Conservation (phyloP, 2,888 invertebrate species). For the Geophilus truncorum region DNA sequence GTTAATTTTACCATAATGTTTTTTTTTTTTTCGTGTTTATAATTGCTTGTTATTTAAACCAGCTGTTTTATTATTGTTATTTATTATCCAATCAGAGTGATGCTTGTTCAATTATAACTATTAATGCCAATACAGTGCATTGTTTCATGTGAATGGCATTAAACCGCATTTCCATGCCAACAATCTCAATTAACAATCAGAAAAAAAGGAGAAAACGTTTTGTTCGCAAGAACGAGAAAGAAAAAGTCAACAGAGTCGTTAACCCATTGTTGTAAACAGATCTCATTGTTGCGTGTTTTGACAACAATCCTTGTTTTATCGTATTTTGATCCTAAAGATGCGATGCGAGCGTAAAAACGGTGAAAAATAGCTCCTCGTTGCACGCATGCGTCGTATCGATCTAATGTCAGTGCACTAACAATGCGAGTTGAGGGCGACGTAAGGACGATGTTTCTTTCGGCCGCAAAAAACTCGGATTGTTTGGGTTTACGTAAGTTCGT, state of each 20-base stretch:
- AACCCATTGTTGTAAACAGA: slow-evolving; percentile 2
- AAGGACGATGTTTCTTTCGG: slow-evolving; percentile 11
- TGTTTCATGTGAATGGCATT: neutral
- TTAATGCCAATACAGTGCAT: neutral
- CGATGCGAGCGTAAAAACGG: slow-evolving; percentile 13
- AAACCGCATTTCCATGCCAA: neutral
- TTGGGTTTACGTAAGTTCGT: neutral
- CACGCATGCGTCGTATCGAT: slow-evolving; percentile 17
- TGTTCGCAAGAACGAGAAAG: neutral
- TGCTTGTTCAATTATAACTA: too few relatives aligned
- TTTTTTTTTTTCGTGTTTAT: too few relatives aligned
- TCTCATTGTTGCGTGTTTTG: neutral
- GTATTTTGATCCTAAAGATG: neutral
- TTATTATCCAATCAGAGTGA: too few relatives aligned
- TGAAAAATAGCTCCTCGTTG: neutral
- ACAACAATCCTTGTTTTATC: slow-evolving; percentile 13
- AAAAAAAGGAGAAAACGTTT: neutral
- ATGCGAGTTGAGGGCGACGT: slow-evolving; percentile 15
- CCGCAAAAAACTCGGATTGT: neutral
- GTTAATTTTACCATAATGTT: neutral
- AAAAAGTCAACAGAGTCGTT: neutral
- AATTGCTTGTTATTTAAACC: too few relatives aligned
- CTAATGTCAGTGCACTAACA: slow-evolving; percentile 17
- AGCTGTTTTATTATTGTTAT: too few relatives aligned
- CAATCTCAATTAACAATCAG: neutral